A percentile compares a stretch with the other conserved stretches of the same genome.
phyloP scores from a whole-genome alignment of 2,888 invertebrate genomes.

The Leptinotarsa tumamoca region DNA sequence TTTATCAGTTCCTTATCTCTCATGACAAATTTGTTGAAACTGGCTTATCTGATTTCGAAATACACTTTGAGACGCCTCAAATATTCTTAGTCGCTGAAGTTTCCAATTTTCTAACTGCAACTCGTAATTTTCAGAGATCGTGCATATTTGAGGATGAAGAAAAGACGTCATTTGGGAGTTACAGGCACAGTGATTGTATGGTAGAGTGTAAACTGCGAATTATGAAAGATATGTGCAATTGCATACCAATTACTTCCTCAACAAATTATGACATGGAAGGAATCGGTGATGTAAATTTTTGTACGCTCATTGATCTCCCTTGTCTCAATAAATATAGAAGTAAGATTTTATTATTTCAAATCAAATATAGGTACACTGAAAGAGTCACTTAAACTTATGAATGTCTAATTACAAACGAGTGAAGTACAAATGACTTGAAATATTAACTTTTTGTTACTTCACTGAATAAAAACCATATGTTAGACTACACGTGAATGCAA shows the following conservation, averaged over 20 bases:
- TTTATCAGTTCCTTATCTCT: too few relatives aligned
- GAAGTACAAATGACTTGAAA: too few relatives aligned
- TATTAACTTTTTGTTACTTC: too few relatives aligned
- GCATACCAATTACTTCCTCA: slow-evolving; percentile 70
- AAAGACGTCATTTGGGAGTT: slow-evolving; percentile 57
- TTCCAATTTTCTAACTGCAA: slow-evolving; percentile 6
- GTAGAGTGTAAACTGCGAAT: slow-evolving; percentile 70
- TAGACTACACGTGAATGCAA: too few relatives aligned
- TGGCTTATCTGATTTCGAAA: too few relatives aligned
- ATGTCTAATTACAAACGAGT: too few relatives aligned
- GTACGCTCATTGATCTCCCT: slow-evolving; percentile 69
- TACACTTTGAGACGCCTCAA: too few relatives aligned
- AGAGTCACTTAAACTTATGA: too few relatives aligned
- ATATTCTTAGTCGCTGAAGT: too few relatives aligned
- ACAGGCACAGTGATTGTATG: slow-evolving; percentile 73
- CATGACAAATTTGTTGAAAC: too few relatives aligned
- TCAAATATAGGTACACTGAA: too few relatives aligned
- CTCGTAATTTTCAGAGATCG: slow-evolving; percentile 51
- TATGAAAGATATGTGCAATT: slow-evolving; percentile 69
- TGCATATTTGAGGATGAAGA: slow-evolving; percentile 53
- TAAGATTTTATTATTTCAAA: slow-evolving; percentile 49
- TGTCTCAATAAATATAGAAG: slow-evolving; percentile 69
- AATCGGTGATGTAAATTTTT: slow-evolving; percentile 51
- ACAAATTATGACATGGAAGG: slow-evolving; percentile 58
- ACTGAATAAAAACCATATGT: too few relatives aligned